phyloP scores from a whole-genome alignment of 1,140 invertebrate genomes.

The Drosophila ercepeae region DNA sequence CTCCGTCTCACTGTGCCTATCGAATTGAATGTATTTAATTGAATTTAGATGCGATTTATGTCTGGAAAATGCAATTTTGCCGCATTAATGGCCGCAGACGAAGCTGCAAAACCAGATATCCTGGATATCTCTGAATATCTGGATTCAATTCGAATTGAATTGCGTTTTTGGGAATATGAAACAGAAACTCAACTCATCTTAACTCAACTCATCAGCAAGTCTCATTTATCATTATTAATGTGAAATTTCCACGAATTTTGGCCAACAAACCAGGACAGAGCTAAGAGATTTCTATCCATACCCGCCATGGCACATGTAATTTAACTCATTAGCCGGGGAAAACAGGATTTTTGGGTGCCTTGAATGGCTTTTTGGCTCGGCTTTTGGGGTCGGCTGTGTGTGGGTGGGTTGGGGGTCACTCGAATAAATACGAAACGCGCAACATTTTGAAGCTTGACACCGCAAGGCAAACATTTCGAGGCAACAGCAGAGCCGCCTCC shows the following conservation, averaged over 20 bases:
- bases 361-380: background rate
- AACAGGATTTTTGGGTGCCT: conserved; percentile 23
- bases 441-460: conserved; percentile 50
- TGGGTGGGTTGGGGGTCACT: conserved; percentile 15
- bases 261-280: background rate
- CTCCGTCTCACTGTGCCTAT: background rate
- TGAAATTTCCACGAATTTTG: conserved; percentile 1
- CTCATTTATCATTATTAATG: conserved; percentile 47
- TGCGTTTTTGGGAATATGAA: too few relatives aligned
- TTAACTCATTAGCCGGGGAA: conserved; percentile 57
- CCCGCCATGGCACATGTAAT: conserved; percentile 47
- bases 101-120: too few relatives aligned
- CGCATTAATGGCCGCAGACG: conserved; percentile 1
- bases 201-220: conserved; percentile 37
- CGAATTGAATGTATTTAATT: conserved; percentile 48
- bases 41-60: conserved; percentile 53
- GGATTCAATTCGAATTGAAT: too few relatives aligned
- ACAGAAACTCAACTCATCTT: conserved; percentile 35
- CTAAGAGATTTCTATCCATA: background rate
- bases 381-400: background rate
- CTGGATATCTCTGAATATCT: too few relatives aligned
- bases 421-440: conserved; percentile 39
- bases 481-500: background rate
- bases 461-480: conserved; percentile 31
- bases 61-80: conserved; percentile 38